phyloP scores from a whole-genome alignment of 2,113 vertebrate species.

The Pangasianodon gigas region DNA sequence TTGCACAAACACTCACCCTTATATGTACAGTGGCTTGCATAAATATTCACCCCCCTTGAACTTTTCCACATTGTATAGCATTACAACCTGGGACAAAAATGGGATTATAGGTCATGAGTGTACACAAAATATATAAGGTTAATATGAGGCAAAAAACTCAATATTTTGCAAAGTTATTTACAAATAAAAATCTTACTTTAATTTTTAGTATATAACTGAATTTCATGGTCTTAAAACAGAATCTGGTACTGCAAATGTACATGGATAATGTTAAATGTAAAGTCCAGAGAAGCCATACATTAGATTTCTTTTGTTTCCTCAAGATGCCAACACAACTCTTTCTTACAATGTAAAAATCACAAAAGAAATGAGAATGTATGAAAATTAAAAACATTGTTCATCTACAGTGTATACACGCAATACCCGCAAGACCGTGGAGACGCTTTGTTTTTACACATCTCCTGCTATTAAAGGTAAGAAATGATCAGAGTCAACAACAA shows the following conservation, averaged over 20 bases:
- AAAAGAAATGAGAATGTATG: too few relatives aligned
- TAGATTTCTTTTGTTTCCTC: too few relatives aligned
- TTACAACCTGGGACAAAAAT: background rate
- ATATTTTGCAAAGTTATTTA: background rate
- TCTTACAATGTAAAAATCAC: background rate
- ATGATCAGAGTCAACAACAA: background rate
- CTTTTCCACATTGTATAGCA: slow-evolving; percentile 17
- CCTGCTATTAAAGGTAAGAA: background rate
- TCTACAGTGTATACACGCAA: too few relatives aligned
- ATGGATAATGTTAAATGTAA: background rate
- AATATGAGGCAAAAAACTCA: background rate
- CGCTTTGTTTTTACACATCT: background rate
- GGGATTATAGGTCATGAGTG: background rate
- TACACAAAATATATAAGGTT: background rate
- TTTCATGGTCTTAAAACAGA: background rate
- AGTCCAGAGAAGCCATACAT: background rate
- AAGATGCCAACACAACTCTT: background rate
- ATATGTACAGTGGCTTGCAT: background rate
- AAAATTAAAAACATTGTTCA: too few relatives aligned
- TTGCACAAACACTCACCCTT: slow-evolving; percentile 24
- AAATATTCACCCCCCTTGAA: background rate
- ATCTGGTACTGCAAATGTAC: background rate
- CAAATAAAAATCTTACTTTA: background rate
- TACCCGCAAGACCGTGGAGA: background rate
- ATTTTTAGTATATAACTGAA: background rate